Evolutionary conservation across 2,797 vertebrate species (phyloP).

Genomic region (Periophthalmus magnuspinnatus): DNA sequence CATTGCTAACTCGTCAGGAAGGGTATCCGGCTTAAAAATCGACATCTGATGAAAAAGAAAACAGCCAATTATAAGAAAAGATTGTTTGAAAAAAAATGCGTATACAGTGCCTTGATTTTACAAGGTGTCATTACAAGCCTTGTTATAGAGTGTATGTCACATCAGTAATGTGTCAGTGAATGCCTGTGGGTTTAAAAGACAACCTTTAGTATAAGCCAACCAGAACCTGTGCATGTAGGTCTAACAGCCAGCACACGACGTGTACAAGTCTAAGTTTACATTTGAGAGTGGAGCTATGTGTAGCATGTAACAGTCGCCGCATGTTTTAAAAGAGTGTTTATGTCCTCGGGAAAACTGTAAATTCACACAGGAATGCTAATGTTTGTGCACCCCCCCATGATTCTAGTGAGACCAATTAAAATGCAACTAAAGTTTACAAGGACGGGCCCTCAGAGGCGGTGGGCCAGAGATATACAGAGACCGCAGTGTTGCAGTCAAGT

Average conservation of each 20-base stretch:
- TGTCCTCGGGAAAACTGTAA: constrained; percentile 38
- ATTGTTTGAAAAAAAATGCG: background rate
- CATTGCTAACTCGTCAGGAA: background rate
- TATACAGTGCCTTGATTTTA: background rate
- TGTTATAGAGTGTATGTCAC: background rate
- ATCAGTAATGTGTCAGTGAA: constrained; percentile 1
- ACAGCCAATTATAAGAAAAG: background rate
- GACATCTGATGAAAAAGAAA: background rate
- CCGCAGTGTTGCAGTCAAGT: constrained; percentile 73
- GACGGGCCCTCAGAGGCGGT: background rate
- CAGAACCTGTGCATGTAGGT: constrained; percentile 35
- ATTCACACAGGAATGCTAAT: constrained; percentile 38
- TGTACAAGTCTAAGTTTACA: constrained; percentile 37
- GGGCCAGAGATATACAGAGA: constrained; percentile 57
- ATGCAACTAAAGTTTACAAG: constrained; percentile 16
- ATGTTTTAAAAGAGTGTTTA: constrained; percentile 52
- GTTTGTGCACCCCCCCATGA: constrained; percentile 20
- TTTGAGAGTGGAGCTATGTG: constrained; percentile 19
- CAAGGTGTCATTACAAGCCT: background rate
- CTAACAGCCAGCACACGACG: constrained; percentile 30
- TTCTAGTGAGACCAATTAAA: constrained; percentile 36
- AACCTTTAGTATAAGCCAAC: constrained; percentile 18
- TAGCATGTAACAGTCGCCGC: constrained; percentile 21
- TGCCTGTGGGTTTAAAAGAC: constrained; percentile 19
- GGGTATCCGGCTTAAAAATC: background rate